A percentile compares a stretch with the other conserved stretches of the same genome.
phyloP scores from a whole-genome alignment of 2,888 invertebrate species.

The Thumatha senex region DNA sequence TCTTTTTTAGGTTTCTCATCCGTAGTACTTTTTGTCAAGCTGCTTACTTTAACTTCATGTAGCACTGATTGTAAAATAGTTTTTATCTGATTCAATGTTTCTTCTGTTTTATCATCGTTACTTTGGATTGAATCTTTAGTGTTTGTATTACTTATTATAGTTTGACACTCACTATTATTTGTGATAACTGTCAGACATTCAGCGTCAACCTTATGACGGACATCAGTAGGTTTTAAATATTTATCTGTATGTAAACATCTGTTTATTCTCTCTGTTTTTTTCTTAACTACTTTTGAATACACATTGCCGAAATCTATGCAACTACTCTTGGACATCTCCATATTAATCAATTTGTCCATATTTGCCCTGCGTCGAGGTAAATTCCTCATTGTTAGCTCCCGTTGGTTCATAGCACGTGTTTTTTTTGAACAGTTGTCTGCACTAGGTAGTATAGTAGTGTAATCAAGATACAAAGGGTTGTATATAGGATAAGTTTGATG shows the following conservation, averaged over 20 bases:
- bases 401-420: conserved; percentile 13
- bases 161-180: conserved; percentile 52
- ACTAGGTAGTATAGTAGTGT: conserved; percentile 17
- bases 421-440: conserved; percentile 15
- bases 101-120: conserved; percentile 55
- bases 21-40: conserved; percentile 34
- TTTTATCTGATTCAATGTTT: conserved; percentile 68
- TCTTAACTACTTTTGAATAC: conserved; percentile 40
- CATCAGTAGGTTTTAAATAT: conserved; percentile 13
- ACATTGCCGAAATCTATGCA: conserved; percentile 53
- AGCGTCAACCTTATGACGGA: conserved; percentile 37
- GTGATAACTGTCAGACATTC: conserved; percentile 45
- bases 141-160: conserved; percentile 25
- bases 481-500: conserved; percentile 11
- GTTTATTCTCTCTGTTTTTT: conserved; percentile 9
- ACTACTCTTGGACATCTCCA: conserved; percentile 43
- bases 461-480: conserved; percentile 1
- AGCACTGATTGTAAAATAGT: conserved; percentile 66
- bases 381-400: conserved; percentile 19
- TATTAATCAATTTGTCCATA: conserved; percentile 17
- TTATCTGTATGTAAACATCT: conserved; percentile 13
- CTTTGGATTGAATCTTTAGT: conserved; percentile 10
- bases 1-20: conserved; percentile 54
- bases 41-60: conserved; percentile 63
- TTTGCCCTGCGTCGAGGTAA: conserved; percentile 17